Evolutionary conservation across 2,113 vertebrate species (phyloP).

Genomic region (Thamnophis sirtalis): DNA sequence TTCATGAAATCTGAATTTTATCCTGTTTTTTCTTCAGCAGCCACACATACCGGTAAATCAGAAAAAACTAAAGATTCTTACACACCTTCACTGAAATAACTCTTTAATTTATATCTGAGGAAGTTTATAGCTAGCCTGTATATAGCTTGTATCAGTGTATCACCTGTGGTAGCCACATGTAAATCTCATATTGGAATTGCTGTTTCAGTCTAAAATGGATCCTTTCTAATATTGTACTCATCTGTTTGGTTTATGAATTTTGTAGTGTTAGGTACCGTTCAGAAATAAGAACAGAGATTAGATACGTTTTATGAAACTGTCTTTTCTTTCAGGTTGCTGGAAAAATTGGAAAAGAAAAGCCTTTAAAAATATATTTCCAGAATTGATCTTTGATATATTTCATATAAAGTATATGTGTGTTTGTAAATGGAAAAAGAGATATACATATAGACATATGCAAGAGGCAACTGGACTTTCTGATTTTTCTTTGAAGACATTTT

Average conservation of each 20-base stretch:
- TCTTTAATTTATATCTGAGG: conserved; percentile 54
- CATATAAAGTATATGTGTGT: background rate
- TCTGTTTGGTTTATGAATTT: conserved; percentile 60
- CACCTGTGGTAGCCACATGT: conserved; percentile 58
- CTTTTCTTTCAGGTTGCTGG: conserved; percentile 50
- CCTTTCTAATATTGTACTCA: conserved; percentile 52
- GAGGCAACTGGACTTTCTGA: too few species aligned
- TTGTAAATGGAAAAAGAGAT: background rate
- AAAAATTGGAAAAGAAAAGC: conserved; percentile 47
- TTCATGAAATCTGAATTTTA: background rate
- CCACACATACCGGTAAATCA: background rate
- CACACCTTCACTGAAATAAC: conserved; percentile 44
- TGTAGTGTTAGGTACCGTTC: conserved; percentile 48
- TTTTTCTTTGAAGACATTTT: too few species aligned
- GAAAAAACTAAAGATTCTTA: conserved; percentile 34
- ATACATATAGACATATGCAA: background rate
- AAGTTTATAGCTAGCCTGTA: conserved; percentile 38
- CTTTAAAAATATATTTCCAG: conserved; percentile 58
- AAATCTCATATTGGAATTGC: conserved; percentile 67
- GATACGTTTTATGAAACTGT: conserved; percentile 57
- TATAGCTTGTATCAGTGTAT: conserved; percentile 39
- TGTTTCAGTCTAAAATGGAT: conserved; percentile 60
- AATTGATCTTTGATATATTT: conserved; percentile 64
- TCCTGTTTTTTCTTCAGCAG: background rate
- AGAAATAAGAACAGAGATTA: conserved; percentile 68